Evolutionary conservation across 2,113 vertebrate species (phyloP).

Genomic region (Pan troglodytes): NHGRI_mPanTro3-v2.1_pri NC_072403.2:57959001-57959500

Average conservation of each 20-base stretch:
- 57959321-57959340: not conserved
- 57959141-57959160: not conserved
- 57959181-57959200: not conserved
- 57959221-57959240: slow-evolving; percentile 8
- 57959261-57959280: slow-evolving; percentile 51
- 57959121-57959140: not conserved
- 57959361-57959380: not conserved
- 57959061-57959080: not conserved
- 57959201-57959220: not conserved
- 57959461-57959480: slow-evolving; percentile 69
- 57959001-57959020: not conserved
- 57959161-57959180: not conserved
- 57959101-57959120: not conserved
- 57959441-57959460: slow-evolving; percentile 74
- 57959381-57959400: not conserved
- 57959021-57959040: not conserved
- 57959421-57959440: slow-evolving; percentile 22
- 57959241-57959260: not conserved
- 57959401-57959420: slow-evolving; percentile 48
- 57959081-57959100: not conserved
- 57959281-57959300: slow-evolving; percentile 25
- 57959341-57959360: not conserved
- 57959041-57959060: not conserved
- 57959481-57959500: slow-evolving; percentile 58
- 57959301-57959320: not conserved